phyloP scores from a whole-genome alignment of 2,797 vertebrate species.

The Clarias pachynema region DNA sequence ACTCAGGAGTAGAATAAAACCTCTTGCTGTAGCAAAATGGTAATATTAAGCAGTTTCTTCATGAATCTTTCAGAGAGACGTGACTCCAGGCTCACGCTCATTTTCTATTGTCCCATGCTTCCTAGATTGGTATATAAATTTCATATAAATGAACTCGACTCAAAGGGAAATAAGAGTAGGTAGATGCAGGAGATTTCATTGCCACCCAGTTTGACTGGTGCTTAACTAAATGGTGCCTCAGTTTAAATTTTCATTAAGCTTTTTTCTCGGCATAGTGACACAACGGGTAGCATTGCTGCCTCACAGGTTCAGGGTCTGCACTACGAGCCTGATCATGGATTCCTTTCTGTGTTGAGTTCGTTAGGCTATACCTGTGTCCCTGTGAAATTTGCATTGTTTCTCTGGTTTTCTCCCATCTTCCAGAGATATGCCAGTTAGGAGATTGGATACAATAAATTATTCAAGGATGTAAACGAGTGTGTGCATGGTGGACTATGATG shows the following conservation, averaged over 20 bases:
- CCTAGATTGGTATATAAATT: neutral
- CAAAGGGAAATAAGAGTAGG: neutral
- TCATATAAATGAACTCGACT: neutral
- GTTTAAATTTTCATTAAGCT: constrained; percentile 7
- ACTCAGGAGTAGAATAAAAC: neutral
- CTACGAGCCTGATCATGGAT: neutral
- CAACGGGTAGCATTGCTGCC: neutral
- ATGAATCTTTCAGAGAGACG: neutral
- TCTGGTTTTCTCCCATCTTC: neutral
- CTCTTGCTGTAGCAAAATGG: neutral
- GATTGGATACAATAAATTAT: neutral
- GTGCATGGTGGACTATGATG: neutral
- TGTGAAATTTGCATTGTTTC: neutral
- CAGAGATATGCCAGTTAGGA: neutral
- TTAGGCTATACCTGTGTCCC: neutral
- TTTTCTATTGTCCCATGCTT: neutral
- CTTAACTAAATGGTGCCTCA: neutral
- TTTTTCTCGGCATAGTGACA: neutral
- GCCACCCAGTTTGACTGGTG: neutral
- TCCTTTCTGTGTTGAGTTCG: neutral
- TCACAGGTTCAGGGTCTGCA: neutral
- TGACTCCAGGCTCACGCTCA: neutral
- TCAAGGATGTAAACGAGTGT: neutral
- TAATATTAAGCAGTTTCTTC: constrained; percentile 21
- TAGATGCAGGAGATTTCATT: neutral